Conservation (phyloP, 2,113 vertebrate species). For the Carassius gibelio region DNA sequence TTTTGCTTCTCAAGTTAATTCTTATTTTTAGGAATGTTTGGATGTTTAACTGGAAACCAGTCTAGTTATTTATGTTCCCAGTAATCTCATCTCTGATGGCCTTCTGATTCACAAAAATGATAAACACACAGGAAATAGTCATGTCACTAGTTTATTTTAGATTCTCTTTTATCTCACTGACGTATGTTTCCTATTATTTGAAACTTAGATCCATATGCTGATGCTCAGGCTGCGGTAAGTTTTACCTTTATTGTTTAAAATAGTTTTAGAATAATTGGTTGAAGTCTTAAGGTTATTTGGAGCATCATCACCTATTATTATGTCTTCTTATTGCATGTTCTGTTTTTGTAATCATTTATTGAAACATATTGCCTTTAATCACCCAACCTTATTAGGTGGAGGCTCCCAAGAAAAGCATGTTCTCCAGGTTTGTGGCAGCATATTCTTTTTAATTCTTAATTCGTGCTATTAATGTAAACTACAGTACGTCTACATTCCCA, state of each 20-base stretch:
- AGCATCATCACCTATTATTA: background rate
- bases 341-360: background rate
- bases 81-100: constrained; percentile 19
- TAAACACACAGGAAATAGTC: background rate
- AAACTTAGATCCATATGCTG: constrained; percentile 74
- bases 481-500: background rate
- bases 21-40: background rate
- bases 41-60: background rate
- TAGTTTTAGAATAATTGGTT: background rate
- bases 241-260: background rate
- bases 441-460: constrained; percentile 9
- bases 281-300: background rate
- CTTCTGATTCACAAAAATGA: background rate
- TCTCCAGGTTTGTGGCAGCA: constrained; percentile 67
- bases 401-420: constrained; percentile 62
- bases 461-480: no score
- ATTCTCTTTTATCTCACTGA: constrained; percentile 20
- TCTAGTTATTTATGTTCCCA: background rate
- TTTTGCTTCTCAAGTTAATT: background rate
- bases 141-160: constrained; percentile 27
- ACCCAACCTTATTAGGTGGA: constrained; percentile 61
- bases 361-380: constrained; percentile 17
- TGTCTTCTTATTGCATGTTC: background rate
- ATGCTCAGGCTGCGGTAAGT: constrained; percentile 59
- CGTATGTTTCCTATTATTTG: constrained; percentile 17